phyloP scores from a whole-genome alignment of 2,888 invertebrate species.

The Strigamia crassipes region DNA sequence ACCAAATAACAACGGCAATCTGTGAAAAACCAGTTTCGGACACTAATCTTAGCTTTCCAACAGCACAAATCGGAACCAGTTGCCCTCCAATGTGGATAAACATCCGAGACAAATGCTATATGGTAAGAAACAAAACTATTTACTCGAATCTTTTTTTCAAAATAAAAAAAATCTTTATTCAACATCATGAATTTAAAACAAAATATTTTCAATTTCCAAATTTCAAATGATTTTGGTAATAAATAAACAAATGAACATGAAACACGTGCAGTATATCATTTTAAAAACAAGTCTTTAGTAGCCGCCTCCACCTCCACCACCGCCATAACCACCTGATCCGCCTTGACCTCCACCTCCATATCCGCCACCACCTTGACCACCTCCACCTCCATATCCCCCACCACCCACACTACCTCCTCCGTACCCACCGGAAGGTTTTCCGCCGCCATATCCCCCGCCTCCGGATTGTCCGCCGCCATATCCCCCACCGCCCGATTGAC shows the following conservation, averaged over 20 bases:
- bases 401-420: background rate
- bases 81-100: background rate
- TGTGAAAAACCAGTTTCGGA: background rate
- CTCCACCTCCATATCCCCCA: constrained; percentile 29
- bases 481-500: background rate
- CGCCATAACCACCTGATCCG: background rate
- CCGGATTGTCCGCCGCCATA: background rate
- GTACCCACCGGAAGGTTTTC: background rate
- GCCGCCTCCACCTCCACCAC: background rate
- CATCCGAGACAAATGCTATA: background rate
- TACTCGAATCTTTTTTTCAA: background rate
- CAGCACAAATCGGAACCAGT: background rate
- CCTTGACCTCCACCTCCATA: background rate
- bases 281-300: background rate
- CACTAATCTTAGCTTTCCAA: background rate
- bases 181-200: background rate
- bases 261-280: background rate
- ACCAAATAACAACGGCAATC: background rate
- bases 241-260: constrained; percentile 17
- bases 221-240: constrained; percentile 17
- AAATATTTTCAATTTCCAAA: background rate
- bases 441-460: constrained; percentile 20
- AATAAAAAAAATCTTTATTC: background rate
- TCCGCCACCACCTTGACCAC: background rate
- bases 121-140: background rate